These are phyloP conservation scores for Monopterus albus DNA, from an alignment of 2,113 vertebrate genomes.

Conservation along the genomic window DNA sequence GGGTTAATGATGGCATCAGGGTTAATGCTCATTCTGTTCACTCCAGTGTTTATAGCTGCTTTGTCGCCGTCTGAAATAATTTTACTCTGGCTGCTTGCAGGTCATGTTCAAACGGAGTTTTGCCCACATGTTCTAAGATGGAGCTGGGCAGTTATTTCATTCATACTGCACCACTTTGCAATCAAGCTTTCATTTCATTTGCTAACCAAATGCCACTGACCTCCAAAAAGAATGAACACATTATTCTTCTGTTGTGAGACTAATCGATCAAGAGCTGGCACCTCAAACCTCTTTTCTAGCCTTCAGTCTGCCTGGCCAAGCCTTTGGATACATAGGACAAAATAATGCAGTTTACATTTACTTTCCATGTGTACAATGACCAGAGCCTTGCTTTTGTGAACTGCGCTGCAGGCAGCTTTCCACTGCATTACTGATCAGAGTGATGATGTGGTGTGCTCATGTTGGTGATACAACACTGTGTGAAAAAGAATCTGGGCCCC, in stretches of 20 bases:
- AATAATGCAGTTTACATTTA: too few relatives aligned
- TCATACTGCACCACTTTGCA: not conserved
- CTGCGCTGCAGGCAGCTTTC: slow-evolving; percentile 7
- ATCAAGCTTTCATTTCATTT: not conserved
- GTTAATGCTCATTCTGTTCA: too few relatives aligned
- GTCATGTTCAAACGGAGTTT: not conserved
- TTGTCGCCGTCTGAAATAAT: too few relatives aligned
- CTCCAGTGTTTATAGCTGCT: not conserved
- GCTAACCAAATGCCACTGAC: not conserved
- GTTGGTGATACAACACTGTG: not conserved
- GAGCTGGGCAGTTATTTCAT: not conserved
- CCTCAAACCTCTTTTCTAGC: not conserved
- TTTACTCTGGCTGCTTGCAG: not conserved
- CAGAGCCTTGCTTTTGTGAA: slow-evolving; percentile 25
- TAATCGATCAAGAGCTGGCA: too few relatives aligned
- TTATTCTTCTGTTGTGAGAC: too few relatives aligned
- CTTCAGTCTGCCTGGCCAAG: not conserved
- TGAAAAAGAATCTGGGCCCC: not conserved
- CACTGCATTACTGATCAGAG: not conserved
- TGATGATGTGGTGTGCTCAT: not conserved
- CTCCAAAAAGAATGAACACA: not conserved
- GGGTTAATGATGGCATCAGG: too few relatives aligned
- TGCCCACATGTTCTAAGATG: not conserved
- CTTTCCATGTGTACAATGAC: slow-evolving; percentile 16
- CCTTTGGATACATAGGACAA: not conserved